phyloP scores from a whole-genome alignment of 1,140 invertebrate species.

The Sarcophaga bullata region DNA sequence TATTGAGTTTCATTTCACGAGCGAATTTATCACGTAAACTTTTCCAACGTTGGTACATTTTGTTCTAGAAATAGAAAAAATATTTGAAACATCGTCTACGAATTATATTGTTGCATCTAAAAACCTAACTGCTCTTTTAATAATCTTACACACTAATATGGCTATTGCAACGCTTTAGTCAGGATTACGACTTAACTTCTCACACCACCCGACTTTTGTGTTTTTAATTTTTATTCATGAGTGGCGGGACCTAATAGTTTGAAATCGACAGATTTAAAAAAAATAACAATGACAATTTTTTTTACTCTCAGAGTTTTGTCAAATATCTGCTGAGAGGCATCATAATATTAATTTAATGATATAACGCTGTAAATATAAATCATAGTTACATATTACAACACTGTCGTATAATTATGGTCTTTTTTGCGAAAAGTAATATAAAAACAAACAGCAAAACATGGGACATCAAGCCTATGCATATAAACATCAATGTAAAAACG shows the following conservation, averaged over 20 bases:
- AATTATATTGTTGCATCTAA: too few species aligned
- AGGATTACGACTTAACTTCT: too few species aligned
- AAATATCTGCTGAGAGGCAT: too few species aligned
- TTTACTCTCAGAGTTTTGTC: too few species aligned
- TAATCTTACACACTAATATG: too few species aligned
- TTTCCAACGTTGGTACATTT: slow-evolving; percentile 64
- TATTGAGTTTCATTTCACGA: slow-evolving; percentile 62
- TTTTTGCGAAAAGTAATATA: slow-evolving; percentile 7
- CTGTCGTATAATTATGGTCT: not conserved
- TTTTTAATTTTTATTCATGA: not conserved
- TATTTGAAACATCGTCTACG: not conserved
- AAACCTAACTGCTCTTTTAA: too few species aligned
- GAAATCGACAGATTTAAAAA: not conserved
- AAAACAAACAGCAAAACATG: slow-evolving; percentile 19
- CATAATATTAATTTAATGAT: too few species aligned
- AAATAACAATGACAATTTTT: not conserved
- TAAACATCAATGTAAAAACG: not conserved
- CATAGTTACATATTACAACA: too few species aligned
- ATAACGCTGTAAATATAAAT: too few species aligned
- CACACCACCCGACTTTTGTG: too few species aligned
- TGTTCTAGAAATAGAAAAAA: slow-evolving; percentile 51
- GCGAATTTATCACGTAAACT: slow-evolving; percentile 63
- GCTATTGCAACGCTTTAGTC: too few species aligned
- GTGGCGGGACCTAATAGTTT: too few species aligned
- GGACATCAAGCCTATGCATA: not conserved